These are phyloP conservation scores for Gallinago jamesoni DNA, from an alignment of 2,113 vertebrate species.

Conservation along the genomic window DNA sequence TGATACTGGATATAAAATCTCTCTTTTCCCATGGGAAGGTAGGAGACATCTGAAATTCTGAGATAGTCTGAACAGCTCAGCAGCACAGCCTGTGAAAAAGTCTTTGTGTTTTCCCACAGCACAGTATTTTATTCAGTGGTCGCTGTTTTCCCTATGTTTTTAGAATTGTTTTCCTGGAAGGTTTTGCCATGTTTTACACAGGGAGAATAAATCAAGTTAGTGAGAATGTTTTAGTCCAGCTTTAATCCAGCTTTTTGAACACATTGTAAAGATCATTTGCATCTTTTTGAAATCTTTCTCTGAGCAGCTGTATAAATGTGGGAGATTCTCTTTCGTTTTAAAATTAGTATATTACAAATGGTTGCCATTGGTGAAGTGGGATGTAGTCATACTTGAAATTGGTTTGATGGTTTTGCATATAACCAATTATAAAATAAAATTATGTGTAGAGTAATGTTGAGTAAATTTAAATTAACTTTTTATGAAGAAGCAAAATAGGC, in stretches of 20 bases:
- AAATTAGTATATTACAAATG: not conserved
- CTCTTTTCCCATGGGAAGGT: conserved; percentile 9
- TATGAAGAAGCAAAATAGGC: not conserved
- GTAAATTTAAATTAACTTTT: not conserved
- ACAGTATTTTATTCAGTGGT: not conserved
- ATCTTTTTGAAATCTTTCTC: not conserved
- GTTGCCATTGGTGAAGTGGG: not conserved
- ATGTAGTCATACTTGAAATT: not conserved
- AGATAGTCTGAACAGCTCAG: not conserved
- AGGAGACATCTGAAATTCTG: not conserved
- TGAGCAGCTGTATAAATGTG: not conserved
- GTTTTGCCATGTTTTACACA: not conserved
- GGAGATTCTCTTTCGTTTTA: not conserved
- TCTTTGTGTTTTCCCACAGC: conserved; percentile 19
- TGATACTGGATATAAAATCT: not conserved
- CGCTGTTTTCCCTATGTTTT: not conserved
- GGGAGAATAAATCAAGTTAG: not conserved
- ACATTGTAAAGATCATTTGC: not conserved
- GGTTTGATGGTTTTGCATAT: not conserved
- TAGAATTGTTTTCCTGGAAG: not conserved
- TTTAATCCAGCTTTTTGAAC: not conserved
- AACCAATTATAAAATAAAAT: not conserved
- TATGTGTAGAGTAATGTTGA: not conserved
- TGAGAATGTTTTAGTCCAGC: not conserved
- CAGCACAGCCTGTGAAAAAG: not conserved